Conservation (phyloP, 2,888 invertebrate species). For the Chesias legatella region DNA sequence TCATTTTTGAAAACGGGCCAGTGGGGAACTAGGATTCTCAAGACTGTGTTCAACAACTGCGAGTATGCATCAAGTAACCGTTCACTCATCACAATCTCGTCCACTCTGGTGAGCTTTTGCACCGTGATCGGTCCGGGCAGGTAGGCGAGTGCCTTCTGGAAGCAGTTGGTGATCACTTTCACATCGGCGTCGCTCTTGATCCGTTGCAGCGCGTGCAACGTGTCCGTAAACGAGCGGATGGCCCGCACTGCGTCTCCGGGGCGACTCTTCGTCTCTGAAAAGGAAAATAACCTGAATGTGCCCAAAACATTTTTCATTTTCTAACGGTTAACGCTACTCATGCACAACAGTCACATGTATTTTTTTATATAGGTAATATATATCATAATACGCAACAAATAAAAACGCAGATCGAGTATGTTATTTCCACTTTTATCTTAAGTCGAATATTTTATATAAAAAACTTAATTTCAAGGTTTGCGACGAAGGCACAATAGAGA, state of each 20-base stretch:
- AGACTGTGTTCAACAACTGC: conserved; percentile 69
- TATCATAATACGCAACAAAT: too few relatives aligned
- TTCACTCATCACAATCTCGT: conserved; percentile 44
- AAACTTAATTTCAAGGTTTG: too few relatives aligned
- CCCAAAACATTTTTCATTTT: conserved; percentile 56
- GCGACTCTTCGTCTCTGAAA: conserved; percentile 46
- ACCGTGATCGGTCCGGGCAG: conserved; percentile 83
- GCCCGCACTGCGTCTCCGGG: conserved; percentile 36
- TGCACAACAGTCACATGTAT: conserved; percentile 39
- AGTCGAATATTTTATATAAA: too few relatives aligned
- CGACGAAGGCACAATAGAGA: too few relatives aligned
- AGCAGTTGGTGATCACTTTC: conserved; percentile 31
- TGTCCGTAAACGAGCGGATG: conserved; percentile 48
- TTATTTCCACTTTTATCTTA: background rate
- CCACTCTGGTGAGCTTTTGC: conserved; percentile 82
- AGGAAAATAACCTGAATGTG: conserved; percentile 72
- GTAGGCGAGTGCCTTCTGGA: conserved; percentile 31
- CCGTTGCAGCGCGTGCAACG: conserved; percentile 42
- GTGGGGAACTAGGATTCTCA: conserved; percentile 71
- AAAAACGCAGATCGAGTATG: too few relatives aligned
- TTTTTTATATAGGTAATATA: too few relatives aligned
- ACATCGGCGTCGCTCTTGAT: conserved; percentile 56
- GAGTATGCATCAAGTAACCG: conserved; percentile 71
- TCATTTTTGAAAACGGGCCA: conserved; percentile 80
- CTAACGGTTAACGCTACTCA: conserved; percentile 28